These are phyloP conservation scores for Dasyurus viverrinus DNA, from an alignment of 2,113 vertebrate genomes.

Conservation along the genomic window DNA sequence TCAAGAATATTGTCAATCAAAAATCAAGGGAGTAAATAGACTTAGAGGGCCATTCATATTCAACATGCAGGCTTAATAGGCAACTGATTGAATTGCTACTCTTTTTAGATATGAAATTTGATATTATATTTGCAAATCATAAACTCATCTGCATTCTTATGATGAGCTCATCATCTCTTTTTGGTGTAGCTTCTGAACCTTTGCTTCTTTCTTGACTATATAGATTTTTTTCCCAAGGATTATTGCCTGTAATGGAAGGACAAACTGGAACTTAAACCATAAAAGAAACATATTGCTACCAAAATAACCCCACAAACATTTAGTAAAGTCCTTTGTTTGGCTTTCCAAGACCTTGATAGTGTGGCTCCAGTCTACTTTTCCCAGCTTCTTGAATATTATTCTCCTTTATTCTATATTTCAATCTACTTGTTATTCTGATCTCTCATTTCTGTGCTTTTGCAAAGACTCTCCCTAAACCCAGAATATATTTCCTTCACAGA, in stretches of 20 bases:
- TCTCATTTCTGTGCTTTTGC: not conserved
- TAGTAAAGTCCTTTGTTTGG: not conserved
- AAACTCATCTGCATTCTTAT: not conserved
- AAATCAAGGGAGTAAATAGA: conserved; percentile 16
- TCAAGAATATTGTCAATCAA: conserved; percentile 36
- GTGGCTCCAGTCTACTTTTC: not conserved
- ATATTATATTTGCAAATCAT: not conserved
- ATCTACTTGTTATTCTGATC: not conserved
- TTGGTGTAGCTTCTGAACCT: not conserved
- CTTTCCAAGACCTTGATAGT: not conserved
- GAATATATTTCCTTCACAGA: not conserved
- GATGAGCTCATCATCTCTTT: not conserved
- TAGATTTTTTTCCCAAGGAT: not conserved
- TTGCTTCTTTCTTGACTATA: accelerated
- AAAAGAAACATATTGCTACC: not conserved
- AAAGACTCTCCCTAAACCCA: not conserved
- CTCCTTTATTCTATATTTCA: not conserved
- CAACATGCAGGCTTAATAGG: not conserved
- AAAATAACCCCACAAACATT: not conserved
- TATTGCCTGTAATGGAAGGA: not conserved
- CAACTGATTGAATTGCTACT: not conserved
- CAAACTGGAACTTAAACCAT: not conserved
- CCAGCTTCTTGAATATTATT: not conserved
- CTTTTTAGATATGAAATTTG: conserved; percentile 38
- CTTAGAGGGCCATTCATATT: not conserved